phyloP scores from a whole-genome alignment of 2,888 invertebrate species.

The Thymelicus sylvestris region DNA sequence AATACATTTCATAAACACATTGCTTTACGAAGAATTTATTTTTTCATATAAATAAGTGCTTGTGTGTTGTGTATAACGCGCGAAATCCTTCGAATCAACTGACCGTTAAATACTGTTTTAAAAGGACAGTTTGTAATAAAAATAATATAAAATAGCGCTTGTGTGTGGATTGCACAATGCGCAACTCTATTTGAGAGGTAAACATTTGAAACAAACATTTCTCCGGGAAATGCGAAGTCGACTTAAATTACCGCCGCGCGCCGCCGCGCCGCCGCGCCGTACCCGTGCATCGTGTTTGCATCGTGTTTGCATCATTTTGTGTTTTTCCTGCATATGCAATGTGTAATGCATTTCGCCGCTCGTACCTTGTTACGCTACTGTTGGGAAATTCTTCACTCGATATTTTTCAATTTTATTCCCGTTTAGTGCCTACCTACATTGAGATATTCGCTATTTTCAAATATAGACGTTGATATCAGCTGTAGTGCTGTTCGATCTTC shows the following conservation, averaged over 20 bases:
- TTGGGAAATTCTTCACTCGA: not conserved
- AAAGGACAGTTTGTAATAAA: not conserved
- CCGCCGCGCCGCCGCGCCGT: no score
- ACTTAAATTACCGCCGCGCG: constrained; percentile 25
- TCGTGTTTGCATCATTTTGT: constrained; percentile 21
- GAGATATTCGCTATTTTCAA: not conserved
- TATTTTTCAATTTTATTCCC: not conserved
- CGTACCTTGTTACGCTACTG: not conserved
- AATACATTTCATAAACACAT: no score
- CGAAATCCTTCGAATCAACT: no score
- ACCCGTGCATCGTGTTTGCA: constrained; percentile 6
- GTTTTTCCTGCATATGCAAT: constrained; percentile 7
- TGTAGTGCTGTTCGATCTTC: not conserved
- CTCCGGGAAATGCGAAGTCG: constrained; percentile 25
- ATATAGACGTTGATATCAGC: not conserved
- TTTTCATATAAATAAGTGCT: no score
- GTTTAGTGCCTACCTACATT: not conserved
- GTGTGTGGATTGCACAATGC: constrained; percentile 9
- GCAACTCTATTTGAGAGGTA: constrained; percentile 17
- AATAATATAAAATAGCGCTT: not conserved
- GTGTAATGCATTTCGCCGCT: not conserved
- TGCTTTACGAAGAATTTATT: no score
- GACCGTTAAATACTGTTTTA: no score
- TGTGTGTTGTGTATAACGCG: no score
- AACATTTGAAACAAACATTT: constrained; percentile 35